Evolutionary conservation across 2,113 vertebrate species (phyloP).

Genomic region (Saimiri boliviensis): DNA sequence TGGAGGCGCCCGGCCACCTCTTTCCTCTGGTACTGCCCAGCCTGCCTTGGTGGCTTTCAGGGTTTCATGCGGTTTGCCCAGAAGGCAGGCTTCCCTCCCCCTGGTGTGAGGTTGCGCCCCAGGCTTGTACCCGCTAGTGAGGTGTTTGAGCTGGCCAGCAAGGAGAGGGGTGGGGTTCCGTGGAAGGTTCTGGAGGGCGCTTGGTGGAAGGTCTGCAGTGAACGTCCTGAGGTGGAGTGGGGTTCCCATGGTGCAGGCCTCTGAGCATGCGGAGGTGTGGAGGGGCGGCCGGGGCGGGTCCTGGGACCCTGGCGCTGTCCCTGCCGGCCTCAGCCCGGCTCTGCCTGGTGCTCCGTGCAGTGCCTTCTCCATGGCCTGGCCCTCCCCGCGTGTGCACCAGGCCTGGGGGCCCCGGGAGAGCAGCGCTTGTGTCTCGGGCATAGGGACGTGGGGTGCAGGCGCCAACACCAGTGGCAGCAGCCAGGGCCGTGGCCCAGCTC

Average conservation of each 20-base stretch:
- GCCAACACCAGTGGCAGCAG: neutral
- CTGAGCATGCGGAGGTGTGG: neutral
- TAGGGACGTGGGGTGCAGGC: neutral
- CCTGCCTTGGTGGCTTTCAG: neutral
- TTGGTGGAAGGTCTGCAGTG: neutral
- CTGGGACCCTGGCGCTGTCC: accelerated
- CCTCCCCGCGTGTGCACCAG: neutral
- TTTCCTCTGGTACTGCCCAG: neutral
- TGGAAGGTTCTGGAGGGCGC: neutral
- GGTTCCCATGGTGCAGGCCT: accelerated
- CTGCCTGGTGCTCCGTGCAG: slow-evolving; percentile 66
- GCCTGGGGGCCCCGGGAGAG: neutral
- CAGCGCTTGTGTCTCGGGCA: neutral
- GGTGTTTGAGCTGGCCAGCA: neutral
- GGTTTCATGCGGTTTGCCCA: neutral
- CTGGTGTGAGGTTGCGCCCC: neutral
- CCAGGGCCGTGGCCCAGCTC: neutral
- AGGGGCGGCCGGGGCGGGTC: accelerated
- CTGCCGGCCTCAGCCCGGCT: neutral
- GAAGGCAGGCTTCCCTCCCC: neutral
- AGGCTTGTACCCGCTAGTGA: neutral
- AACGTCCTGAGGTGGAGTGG: neutral
- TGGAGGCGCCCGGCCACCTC: neutral
- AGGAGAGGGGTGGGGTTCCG: neutral
- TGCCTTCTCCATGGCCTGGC: slow-evolving; percentile 77